phyloP scores from a whole-genome alignment of 2,888 invertebrate genomes.

The Patella ulyssiponensis region DNA sequence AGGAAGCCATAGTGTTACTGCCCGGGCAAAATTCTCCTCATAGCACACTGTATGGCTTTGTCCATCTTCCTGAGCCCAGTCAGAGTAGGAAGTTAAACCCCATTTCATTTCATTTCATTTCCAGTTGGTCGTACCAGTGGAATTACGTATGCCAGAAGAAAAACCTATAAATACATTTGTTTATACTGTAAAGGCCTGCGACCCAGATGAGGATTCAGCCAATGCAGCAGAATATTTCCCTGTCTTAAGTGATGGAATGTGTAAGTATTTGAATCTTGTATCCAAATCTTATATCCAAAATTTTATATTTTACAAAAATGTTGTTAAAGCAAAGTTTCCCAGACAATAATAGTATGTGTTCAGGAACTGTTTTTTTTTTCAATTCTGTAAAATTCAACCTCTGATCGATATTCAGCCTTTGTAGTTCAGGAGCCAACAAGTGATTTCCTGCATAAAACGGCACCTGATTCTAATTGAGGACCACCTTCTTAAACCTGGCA shows the following conservation, averaged over 20 bases:
- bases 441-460: too few relatives aligned
- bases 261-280: not conserved
- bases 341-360: too few relatives aligned
- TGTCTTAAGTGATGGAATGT: constrained; percentile 19
- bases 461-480: too few relatives aligned
- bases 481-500: too few relatives aligned
- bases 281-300: not conserved
- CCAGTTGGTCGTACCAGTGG: constrained; percentile 19
- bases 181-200: constrained; percentile 49
- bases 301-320: not conserved
- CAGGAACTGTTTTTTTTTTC: too few relatives aligned
- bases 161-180: constrained; percentile 29
- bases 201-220: constrained; percentile 43
- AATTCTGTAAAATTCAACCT: too few relatives aligned
- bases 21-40: too few relatives aligned
- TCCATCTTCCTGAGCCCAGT: too few relatives aligned
- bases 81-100: too few relatives aligned
- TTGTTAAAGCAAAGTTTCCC: constrained; percentile 6
- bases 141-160: constrained; percentile 36
- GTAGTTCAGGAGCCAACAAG: not conserved
- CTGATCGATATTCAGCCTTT: not conserved
- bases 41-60: too few relatives aligned
- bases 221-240: constrained; percentile 25
- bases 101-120: not conserved
- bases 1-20: too few relatives aligned